A percentile compares a stretch with the other conserved stretches of the same genome.
Conservation (phyloP, 2,113 vertebrate species). For the Pomatostomus ruficeps region DNA sequence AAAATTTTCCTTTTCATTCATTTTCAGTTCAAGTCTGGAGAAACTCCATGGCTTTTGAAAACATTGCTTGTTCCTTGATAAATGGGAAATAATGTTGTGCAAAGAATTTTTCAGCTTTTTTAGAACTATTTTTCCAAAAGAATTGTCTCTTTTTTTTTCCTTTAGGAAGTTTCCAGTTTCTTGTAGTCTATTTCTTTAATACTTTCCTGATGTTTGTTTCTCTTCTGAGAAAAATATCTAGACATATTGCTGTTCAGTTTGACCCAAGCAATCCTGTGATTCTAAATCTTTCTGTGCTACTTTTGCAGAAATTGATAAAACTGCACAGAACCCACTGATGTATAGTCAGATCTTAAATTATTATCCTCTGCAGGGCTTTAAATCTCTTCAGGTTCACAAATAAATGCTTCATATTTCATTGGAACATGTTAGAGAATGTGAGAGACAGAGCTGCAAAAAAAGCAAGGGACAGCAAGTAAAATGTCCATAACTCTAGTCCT, state of each 20-base stretch:
- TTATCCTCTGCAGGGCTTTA: not conserved
- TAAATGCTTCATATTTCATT: not conserved
- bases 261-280: not conserved
- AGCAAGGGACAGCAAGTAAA: not conserved
- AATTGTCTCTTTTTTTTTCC: not conserved
- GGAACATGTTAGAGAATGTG: not conserved
- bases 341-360: not conserved
- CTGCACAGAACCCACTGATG: not conserved
- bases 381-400: not conserved
- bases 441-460: not conserved
- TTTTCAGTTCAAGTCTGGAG: not conserved
- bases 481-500: not conserved
- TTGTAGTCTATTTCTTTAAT: not conserved
- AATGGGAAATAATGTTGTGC: not conserved
- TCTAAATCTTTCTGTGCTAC: not conserved
- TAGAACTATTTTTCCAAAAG: not conserved
- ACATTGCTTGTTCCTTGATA: not conserved
- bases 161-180: not conserved
- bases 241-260: not conserved
- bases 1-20: not conserved
- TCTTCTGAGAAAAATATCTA: not conserved
- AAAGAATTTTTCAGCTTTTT: not conserved
- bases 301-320: not conserved
- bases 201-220: not conserved
- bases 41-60: not conserved